Conservation (phyloP, 2,797 vertebrate genomes). For the Oreochromis mossambicus region DNA sequence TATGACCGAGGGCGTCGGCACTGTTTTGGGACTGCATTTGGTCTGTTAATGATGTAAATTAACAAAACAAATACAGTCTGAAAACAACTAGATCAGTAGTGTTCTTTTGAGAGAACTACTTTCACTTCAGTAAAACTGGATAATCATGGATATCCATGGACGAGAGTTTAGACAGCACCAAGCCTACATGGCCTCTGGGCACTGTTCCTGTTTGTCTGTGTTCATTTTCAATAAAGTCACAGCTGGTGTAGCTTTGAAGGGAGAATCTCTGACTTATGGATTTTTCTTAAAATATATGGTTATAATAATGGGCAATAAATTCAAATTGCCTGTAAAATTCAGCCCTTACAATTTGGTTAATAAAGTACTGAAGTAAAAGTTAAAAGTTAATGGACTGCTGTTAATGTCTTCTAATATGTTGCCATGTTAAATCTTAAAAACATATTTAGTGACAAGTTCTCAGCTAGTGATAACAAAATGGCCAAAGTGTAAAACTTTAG, state of each 20-base stretch:
- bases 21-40: not conserved
- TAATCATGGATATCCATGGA: not conserved
- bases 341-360: not conserved
- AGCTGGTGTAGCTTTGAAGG: not conserved
- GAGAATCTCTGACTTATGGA: not conserved
- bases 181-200: not conserved
- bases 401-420: not conserved
- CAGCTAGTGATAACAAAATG: not conserved
- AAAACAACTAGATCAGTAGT: not conserved
- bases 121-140: not conserved
- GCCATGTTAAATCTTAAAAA: not conserved
- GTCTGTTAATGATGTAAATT: not conserved
- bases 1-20: fast-evolving
- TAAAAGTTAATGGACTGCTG: not conserved
- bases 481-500: not conserved
- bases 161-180: not conserved
- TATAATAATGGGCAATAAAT: not conserved
- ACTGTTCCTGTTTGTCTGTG: not conserved
- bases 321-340: not conserved
- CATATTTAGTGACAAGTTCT: no score
- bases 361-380: not conserved
- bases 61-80: not conserved
- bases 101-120: not conserved
- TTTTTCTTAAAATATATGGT: not conserved
- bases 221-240: not conserved